These are phyloP conservation scores for Cheilosia variabilis DNA, from an alignment of 2,888 invertebrate species.

Conservation along the genomic window DNA sequence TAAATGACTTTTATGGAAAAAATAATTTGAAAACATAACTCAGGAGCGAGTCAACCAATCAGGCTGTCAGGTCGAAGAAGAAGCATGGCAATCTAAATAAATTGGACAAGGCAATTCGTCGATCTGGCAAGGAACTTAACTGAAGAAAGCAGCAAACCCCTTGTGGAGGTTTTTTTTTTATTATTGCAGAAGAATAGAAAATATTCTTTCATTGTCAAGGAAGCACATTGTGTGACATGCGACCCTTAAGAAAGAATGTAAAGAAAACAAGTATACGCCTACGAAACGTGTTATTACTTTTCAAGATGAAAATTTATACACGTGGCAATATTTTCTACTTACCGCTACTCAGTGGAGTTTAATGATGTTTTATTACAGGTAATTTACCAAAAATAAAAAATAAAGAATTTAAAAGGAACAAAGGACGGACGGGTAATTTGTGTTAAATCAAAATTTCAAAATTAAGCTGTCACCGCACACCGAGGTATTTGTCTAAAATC, in stretches of 20 bases:
- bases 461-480: too few relatives aligned
- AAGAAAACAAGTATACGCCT: background rate
- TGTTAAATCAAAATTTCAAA: too few relatives aligned
- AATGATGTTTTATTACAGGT: background rate
- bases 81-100: slow-evolving; percentile 14
- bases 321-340: background rate
- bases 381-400: too few relatives aligned
- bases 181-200: background rate
- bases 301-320: background rate
- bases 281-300: background rate
- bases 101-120: slow-evolving; percentile 24
- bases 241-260: background rate
- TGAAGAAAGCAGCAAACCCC: background rate
- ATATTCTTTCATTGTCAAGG: background rate
- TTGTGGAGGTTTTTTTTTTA: background rate
- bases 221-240: background rate
- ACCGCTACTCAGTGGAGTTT: background rate
- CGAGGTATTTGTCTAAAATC: too few relatives aligned
- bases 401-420: too few relatives aligned
- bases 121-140: slow-evolving; percentile 15
- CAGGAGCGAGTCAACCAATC: background rate
- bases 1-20: slow-evolving; percentile 8
- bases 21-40: slow-evolving; percentile 1
- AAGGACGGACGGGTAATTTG: too few relatives aligned
- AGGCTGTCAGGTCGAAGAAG: slow-evolving; percentile 1